These are phyloP conservation scores for Callionymus lyra DNA, from an alignment of 2,113 vertebrate species.

Conservation along the genomic window DNA sequence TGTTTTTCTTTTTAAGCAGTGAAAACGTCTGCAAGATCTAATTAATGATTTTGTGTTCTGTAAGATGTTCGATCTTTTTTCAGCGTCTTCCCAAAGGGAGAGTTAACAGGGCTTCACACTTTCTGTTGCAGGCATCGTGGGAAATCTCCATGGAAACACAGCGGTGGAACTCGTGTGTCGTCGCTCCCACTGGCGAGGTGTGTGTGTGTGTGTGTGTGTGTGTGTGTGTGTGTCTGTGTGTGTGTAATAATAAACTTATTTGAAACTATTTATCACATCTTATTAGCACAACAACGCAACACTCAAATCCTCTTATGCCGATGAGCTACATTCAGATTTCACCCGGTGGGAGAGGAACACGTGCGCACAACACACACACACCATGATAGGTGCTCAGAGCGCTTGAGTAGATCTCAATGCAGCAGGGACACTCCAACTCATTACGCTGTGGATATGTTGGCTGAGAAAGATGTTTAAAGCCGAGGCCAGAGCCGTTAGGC, in stretches of 20 bases:
- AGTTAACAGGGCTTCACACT: slow-evolving; percentile 7
- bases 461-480: slow-evolving; percentile 42
- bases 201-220: slow-evolving; percentile 10
- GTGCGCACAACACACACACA: slow-evolving; percentile 19
- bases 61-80: slow-evolving; percentile 1
- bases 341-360: slow-evolving; percentile 35
- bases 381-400: slow-evolving; percentile 40
- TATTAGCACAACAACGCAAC: slow-evolving; percentile 53
- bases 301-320: slow-evolving; percentile 61
- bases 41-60: background rate
- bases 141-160: slow-evolving; percentile 30
- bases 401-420: slow-evolving; percentile 49
- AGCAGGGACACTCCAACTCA: slow-evolving; percentile 42
- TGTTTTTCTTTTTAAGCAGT: no score
- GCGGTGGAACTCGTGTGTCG: slow-evolving; percentile 35
- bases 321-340: slow-evolving; percentile 52
- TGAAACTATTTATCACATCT: slow-evolving; percentile 53
- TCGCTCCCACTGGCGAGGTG: slow-evolving; percentile 20
- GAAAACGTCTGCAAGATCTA: background rate
- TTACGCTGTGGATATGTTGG: slow-evolving; percentile 45
- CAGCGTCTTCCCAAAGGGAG: slow-evolving; percentile 6
- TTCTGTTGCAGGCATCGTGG: slow-evolving; percentile 19
- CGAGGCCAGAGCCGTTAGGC: slow-evolving; percentile 35
- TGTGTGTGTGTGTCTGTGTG: slow-evolving; percentile 10
- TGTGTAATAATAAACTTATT: slow-evolving; percentile 38